These are phyloP conservation scores for Maccullochella peelii DNA, from an alignment of 2,113 vertebrate species.

Conservation along the genomic window DNA sequence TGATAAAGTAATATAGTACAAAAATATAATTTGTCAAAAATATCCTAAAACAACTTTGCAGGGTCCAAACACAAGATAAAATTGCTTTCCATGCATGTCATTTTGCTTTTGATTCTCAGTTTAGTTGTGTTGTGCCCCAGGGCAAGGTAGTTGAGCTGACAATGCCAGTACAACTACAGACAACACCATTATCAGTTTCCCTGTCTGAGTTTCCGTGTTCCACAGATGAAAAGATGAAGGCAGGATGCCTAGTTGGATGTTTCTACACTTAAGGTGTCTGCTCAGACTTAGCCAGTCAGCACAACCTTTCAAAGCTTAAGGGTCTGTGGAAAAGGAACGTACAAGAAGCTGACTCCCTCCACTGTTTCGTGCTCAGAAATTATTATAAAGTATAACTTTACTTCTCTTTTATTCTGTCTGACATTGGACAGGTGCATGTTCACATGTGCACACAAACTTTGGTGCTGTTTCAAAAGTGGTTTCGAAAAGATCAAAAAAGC, in stretches of 20 bases:
- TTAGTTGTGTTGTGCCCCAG: no score
- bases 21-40: neutral
- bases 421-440: neutral
- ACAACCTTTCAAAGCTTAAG: constrained; percentile 18
- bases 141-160: neutral
- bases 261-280: constrained; percentile 16
- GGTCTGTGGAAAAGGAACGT: neutral
- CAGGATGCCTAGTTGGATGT: constrained; percentile 7
- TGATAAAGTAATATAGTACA: neutral
- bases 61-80: neutral
- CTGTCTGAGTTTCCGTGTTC: neutral
- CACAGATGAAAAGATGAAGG: neutral
- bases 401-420: constrained; percentile 10
- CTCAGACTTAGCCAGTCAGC: constrained; percentile 6
- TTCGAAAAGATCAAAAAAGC: no score
- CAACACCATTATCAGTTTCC: neutral
- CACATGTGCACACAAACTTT: neutral
- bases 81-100: neutral
- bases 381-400: constrained; percentile 35
- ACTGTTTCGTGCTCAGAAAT: constrained; percentile 15
- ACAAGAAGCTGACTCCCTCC: constrained; percentile 18
- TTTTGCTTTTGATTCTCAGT: neutral
- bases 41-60: neutral
- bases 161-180: neutral
- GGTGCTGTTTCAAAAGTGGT: neutral